phyloP scores from a whole-genome alignment of 1,140 invertebrate species.

The Brachionus sp. region DNA sequence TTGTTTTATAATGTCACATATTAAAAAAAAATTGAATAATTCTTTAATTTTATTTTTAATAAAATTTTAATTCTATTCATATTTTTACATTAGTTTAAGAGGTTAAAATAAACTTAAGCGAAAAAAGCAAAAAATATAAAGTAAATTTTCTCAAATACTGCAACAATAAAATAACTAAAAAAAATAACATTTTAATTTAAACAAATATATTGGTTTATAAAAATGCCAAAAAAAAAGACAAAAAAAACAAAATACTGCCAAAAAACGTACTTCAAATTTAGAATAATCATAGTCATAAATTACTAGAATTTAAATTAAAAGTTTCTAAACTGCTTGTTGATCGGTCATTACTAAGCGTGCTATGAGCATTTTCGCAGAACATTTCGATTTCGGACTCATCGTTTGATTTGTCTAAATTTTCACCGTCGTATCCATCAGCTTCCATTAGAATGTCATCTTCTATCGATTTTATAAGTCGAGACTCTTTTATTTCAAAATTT shows the following conservation, averaged over 20 bases:
- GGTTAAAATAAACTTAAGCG: constrained; percentile 23
- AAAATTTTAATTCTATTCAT: constrained; percentile 6
- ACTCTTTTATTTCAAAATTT: constrained; percentile 39
- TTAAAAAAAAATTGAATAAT: too few relatives aligned
- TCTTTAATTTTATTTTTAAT: neutral
- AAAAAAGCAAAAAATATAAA: constrained; percentile 10
- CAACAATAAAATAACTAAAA: constrained; percentile 14
- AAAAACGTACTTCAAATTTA: constrained; percentile 5
- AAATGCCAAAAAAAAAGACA: constrained; percentile 25
- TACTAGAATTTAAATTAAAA: constrained; percentile 39
- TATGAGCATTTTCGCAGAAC: constrained; percentile 14
- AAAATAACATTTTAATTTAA: constrained; percentile 19
- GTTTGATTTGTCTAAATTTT: neutral
- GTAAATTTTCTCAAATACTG: neutral
- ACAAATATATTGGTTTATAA: constrained; percentile 42
- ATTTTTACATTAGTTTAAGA: constrained; percentile 28
- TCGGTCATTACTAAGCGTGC: neutral
- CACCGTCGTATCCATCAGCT: neutral
- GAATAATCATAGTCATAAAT: constrained; percentile 21
- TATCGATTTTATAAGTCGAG: constrained; percentile 3
- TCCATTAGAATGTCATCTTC: constrained; percentile 19
- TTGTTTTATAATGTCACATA: too few relatives aligned
- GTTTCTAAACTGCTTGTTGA: neutral
- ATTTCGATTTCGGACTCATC: constrained; percentile 35
- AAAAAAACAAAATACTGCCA: constrained; percentile 24